Conservation (phyloP, 1,140 invertebrate genomes). For the Formica exsecta region DNA sequence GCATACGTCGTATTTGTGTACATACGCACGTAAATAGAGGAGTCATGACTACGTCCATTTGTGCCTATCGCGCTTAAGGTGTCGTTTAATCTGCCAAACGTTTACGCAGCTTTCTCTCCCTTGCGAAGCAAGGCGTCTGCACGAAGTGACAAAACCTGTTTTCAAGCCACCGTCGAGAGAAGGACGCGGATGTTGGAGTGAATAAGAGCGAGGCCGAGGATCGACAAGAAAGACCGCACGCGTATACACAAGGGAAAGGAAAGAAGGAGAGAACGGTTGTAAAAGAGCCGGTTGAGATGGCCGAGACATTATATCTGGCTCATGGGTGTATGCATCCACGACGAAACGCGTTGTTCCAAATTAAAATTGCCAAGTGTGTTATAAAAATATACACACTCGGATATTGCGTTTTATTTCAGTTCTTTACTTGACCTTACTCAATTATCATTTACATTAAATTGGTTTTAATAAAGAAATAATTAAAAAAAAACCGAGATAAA, state of each 20-base stretch:
- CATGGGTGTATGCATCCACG: neutral
- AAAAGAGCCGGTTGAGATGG: slow-evolving; percentile 26
- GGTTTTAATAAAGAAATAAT: too few species aligned
- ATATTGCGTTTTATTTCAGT: neutral
- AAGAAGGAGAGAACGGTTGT: slow-evolving; percentile 30
- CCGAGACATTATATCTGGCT: slow-evolving; percentile 28
- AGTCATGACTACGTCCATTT: slow-evolving; percentile 42
- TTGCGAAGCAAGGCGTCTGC: slow-evolving; percentile 27
- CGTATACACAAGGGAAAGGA: neutral
- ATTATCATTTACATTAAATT: neutral
- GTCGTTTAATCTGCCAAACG: slow-evolving; percentile 52
- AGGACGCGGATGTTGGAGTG: slow-evolving; percentile 34
- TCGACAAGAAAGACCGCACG: slow-evolving; percentile 19
- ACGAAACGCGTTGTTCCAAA: slow-evolving; percentile 27
- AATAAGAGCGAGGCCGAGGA: slow-evolving; percentile 8
- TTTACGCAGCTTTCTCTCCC: neutral
- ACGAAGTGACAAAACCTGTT: slow-evolving; percentile 51
- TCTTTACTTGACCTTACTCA: neutral
- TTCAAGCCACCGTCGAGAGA: slow-evolving; percentile 47
- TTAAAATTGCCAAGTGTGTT: slow-evolving; percentile 7
- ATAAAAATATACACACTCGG: neutral
- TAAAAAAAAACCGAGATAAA: neutral
- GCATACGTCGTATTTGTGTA: neutral
- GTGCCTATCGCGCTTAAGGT: slow-evolving; percentile 51
- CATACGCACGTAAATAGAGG: neutral